A percentile compares a stretch with the other conserved stretches of the same genome.
phyloP scores from a whole-genome alignment of 2,113 vertebrate genomes.

The Tragelaphus imberbis region DNA sequence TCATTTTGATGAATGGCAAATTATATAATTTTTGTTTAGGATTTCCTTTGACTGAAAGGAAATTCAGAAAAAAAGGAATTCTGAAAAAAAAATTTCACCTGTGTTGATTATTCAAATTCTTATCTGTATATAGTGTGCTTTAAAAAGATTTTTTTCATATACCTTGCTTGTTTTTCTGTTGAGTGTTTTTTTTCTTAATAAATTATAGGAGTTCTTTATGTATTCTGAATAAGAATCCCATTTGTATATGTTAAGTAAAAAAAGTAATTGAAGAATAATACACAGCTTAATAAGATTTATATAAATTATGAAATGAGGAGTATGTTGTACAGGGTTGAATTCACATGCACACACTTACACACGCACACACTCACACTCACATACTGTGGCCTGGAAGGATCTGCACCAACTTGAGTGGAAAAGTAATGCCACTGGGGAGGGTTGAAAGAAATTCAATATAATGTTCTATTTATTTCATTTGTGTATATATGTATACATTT shows the following conservation, averaged over 20 bases:
- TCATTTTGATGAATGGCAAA: background rate
- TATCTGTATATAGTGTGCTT: background rate
- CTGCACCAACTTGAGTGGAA: background rate
- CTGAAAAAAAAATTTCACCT: background rate
- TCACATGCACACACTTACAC: no score
- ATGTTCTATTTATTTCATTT: background rate
- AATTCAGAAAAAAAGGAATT: background rate
- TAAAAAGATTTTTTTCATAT: background rate
- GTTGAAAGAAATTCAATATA: background rate
- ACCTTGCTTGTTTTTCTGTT: background rate
- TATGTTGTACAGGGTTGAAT: background rate
- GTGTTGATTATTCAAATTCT: background rate
- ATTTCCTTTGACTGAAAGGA: background rate
- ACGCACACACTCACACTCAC: no score
- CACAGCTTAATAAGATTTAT: background rate
- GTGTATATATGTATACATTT: background rate
- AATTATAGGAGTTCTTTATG: background rate
- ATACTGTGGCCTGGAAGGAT: background rate
- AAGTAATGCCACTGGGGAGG: background rate
- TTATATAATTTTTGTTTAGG: background rate
- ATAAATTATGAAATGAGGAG: background rate
- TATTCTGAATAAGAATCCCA: background rate
- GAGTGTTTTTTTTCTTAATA: background rate
- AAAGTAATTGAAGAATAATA: background rate
- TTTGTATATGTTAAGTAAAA: background rate